Base-by-base conservation (phyloP, 2,888 invertebrate genomes). In the Tuberolachnus salignus region DNA sequence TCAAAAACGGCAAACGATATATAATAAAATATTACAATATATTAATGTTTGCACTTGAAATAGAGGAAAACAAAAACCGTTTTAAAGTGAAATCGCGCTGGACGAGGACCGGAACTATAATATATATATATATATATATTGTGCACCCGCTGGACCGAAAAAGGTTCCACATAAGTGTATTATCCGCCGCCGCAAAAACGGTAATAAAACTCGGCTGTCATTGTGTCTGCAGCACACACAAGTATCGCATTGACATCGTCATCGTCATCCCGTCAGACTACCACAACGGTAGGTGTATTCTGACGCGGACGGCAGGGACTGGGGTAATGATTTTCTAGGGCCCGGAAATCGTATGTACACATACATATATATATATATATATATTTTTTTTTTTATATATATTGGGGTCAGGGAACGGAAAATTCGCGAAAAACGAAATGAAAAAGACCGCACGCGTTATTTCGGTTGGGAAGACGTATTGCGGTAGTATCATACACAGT, bases 121-220 rank as follows among this genome's bases (percentile, higher is more conserved):
- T n/a, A n/a, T n/a, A n/a, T n/a, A n/a, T n/a, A n/a, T n/a, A n/a
- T n/a, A n/a, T n/a, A n/a, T 59, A n/a, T 44, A 57, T 23, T 16
- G 6, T 72, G 53, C 26, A 61, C 49, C 61, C 51, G 61, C 1
- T 14, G 34, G 61, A 72, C 26, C 1, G 61, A 42, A 63, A 63
- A 73, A 63, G 49, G 63, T 51, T 16, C 46, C 34, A n/a, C n/a
- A n/a, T 34, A 63, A 72, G 34, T 51, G 42, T 73, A 63, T 73
- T 73, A 73, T 53, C 51, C 11, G n/a, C 16, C 21, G 51, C 51
- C 8, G n/a, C 16, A 34, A 34, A 16, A 63, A 53, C 21, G 51
- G 63, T 63, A 53, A 73, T 73, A 63, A 63, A 73, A 73, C 42
- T 73, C 23, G 23, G 44, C 34, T 14, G 70, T 57, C 44, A 14